Percentiles rank a stretch among this genome's conserved stretches.
These are phyloP conservation scores for Strix occidentalis DNA, from an alignment of 2,797 vertebrate genomes.

Conservation along the genomic window DNA sequence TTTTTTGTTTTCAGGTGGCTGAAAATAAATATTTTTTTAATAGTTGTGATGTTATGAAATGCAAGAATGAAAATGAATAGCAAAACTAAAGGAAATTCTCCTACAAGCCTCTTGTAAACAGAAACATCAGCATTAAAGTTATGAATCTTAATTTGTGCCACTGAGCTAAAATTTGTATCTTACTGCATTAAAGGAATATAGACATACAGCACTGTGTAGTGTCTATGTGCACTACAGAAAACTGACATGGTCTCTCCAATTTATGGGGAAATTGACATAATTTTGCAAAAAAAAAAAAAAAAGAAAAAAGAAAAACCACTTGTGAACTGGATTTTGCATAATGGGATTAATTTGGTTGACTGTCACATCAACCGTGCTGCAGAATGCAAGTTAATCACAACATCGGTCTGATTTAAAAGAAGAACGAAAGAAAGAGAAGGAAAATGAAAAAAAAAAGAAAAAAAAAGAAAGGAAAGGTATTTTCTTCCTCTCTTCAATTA, in stretches of 20 bases:
- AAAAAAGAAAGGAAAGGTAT: constrained; percentile 6
- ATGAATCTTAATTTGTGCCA: constrained; percentile 78
- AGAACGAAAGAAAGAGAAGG: constrained; percentile 45
- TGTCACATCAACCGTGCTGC: constrained; percentile 78
- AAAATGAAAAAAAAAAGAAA: not conserved
- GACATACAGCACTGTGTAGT: constrained; percentile 64
- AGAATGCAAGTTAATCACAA: constrained; percentile 80
- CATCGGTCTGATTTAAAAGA: constrained; percentile 71
- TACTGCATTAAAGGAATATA: constrained; percentile 71
- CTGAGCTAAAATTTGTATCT: constrained; percentile 71
- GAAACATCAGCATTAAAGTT: constrained; percentile 75
- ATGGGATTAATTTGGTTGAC: constrained; percentile 84
- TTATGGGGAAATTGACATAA: constrained; percentile 80
- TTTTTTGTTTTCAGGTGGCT: constrained; percentile 38
- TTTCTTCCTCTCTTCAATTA: constrained; percentile 41
- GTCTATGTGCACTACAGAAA: constrained; percentile 71
- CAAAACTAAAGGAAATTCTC: constrained; percentile 65
- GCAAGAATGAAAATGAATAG: constrained; percentile 57
- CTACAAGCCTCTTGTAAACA: constrained; percentile 66
- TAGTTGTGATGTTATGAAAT: constrained; percentile 3
- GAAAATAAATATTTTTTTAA: not conserved
- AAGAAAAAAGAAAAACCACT: constrained; percentile 74
- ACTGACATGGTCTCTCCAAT: constrained; percentile 78
- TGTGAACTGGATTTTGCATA: constrained; percentile 83
- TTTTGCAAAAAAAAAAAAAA: constrained; percentile 70